Conservation (phyloP, 1,140 invertebrate genomes). For the Drosophila biarmipes region DNA sequence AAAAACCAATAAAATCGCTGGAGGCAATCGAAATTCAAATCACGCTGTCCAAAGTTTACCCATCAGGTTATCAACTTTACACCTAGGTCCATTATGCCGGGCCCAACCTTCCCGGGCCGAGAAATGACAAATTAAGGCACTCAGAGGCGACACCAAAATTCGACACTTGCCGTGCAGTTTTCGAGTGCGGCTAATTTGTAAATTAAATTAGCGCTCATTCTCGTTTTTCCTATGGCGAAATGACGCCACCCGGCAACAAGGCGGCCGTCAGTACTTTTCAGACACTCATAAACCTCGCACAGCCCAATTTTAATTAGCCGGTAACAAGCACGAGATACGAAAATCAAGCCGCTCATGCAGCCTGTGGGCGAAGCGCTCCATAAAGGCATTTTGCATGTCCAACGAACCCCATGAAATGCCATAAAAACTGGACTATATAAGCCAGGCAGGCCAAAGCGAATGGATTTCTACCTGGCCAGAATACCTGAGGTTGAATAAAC, state of each 20-base stretch:
- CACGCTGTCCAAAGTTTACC: constrained; percentile 8
- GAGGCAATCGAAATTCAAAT: constrained; percentile 5
- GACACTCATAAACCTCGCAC: constrained; percentile 38
- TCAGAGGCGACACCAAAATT: constrained; percentile 30
- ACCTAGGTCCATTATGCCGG: constrained; percentile 16
- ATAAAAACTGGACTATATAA: constrained; percentile 46
- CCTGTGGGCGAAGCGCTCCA: constrained; percentile 24
- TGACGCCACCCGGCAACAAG: constrained; percentile 66
- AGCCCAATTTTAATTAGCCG: constrained; percentile 63
- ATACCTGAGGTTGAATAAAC: constrained; percentile 39
- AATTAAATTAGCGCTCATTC: constrained; percentile 78
- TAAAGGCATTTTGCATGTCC: constrained; percentile 60
- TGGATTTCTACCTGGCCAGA: constrained; percentile 38
- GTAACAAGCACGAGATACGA: constrained; percentile 29
- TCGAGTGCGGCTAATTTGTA: constrained; percentile 67
- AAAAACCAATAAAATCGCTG: neutral
- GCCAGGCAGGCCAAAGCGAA: constrained; percentile 22
- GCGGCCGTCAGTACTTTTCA: constrained; percentile 57
- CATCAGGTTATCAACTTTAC: constrained; percentile 21
- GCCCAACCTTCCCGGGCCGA: neutral
- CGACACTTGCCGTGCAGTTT: constrained; percentile 43
- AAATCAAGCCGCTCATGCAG: constrained; percentile 24
- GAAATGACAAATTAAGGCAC: constrained; percentile 42
- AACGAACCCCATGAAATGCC: constrained; percentile 27
- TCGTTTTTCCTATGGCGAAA: constrained; percentile 55